Conservation (phyloP, 2,113 vertebrate genomes). For the Condylura cristata region DNA sequence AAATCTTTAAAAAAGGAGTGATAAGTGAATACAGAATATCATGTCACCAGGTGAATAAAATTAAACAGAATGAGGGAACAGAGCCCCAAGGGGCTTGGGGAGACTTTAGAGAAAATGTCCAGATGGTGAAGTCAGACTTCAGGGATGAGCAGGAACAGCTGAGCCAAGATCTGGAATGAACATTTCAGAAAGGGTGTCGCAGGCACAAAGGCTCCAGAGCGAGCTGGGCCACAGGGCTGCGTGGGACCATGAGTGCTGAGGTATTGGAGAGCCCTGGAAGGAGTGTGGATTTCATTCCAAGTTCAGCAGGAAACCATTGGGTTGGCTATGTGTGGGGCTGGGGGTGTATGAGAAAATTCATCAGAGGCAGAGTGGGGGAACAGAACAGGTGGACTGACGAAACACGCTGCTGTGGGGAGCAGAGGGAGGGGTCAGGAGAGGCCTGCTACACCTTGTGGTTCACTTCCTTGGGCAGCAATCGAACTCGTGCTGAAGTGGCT, state of each 20-base stretch:
- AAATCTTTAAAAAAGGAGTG: no score
- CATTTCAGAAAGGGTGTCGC: neutral
- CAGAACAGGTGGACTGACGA: no score
- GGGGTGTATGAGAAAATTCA: no score
- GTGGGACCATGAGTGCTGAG: neutral
- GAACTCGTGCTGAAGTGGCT: no score
- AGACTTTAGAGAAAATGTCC: neutral
- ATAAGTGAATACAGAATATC: neutral
- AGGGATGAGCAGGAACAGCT: neutral
- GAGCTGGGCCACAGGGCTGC: neutral
- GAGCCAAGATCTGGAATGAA: neutral
- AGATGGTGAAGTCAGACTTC: neutral
- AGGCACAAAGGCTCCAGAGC: neutral
- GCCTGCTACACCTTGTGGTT: no score
- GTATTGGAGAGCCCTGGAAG: neutral
- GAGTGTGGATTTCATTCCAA: neutral
- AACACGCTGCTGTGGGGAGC: no score
- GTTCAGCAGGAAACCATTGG: neutral
- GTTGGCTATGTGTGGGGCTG: no score
- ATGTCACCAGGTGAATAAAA: neutral
- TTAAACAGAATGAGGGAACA: neutral
- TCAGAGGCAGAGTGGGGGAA: no score
- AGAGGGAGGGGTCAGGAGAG: no score
- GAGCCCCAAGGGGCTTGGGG: neutral
- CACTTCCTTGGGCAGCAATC: no score